Conservation (phyloP, 2,888 invertebrate species). For the Apodemia hepburni region DNA sequence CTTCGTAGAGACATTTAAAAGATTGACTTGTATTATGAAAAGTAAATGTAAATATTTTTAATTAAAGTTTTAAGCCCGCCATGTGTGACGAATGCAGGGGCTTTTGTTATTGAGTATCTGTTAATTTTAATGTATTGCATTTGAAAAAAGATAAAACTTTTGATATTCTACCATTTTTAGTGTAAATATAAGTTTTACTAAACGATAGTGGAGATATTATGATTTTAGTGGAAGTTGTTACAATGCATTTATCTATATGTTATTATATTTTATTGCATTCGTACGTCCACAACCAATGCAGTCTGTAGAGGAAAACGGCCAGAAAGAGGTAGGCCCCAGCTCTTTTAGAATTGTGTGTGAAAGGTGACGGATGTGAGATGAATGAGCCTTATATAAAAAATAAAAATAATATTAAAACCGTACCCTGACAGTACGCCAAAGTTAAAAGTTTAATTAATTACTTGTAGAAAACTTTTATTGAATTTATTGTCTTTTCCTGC, state of each 20-base stretch:
- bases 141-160: conserved; percentile 64
- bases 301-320: conserved; percentile 79
- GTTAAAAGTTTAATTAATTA: not conserved
- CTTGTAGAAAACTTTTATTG: not conserved
- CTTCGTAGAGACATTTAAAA: conserved; percentile 75
- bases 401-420: conserved; percentile 11
- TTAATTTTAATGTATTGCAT: conserved; percentile 53
- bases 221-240: conserved; percentile 69
- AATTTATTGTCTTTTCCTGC: conserved; percentile 4
- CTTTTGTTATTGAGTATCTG: conserved; percentile 66
- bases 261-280: conserved; percentile 80
- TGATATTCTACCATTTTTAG: conserved; percentile 57
- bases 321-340: conserved; percentile 75
- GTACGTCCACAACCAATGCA: conserved; percentile 79
- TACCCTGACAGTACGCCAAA: not conserved
- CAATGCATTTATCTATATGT: conserved; percentile 78
- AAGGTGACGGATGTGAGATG: conserved; percentile 47
- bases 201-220: conserved; percentile 58
- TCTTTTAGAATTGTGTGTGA: conserved; percentile 46
- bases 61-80: conserved; percentile 62
- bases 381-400: conserved; percentile 7
- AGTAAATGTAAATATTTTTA: conserved; percentile 75
- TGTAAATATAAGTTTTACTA: conserved; percentile 55
- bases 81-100: conserved; percentile 63
- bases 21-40: conserved; percentile 65